Base-by-base conservation (phyloP, 2,888 invertebrate genomes). In the Chironomus tentans region DNA sequence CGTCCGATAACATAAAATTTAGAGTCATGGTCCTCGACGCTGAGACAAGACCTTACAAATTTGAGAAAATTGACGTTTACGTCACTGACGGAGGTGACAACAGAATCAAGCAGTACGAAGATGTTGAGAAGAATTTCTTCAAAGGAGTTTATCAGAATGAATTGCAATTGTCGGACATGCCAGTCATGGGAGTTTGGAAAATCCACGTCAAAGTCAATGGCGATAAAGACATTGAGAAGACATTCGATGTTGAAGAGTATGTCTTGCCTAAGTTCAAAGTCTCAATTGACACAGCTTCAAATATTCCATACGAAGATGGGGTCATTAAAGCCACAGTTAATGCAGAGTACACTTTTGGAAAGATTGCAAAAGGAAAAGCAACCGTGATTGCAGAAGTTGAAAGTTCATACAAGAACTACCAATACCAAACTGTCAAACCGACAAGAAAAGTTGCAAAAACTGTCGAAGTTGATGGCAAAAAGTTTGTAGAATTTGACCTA, bases 191-290 rank as follows among this genome's bases (percentile, higher is more conserved):
- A 38, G 88, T 91, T 81, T 97, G 97, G 97, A 91, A 89, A 76
- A 91, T 97, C 78, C 89, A 90, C 78, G 89, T 90, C 0, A 85
- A 83, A 15, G 85, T 90, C 5, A 87, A 87, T 69, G 89, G 87
- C 3, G 46, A 47, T 13, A 10, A 73, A 12, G 48, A 28, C 13
- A 65, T 38, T 22, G 46, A 18, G 1, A 80, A 82, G 74, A 80
- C 80, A 6, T 84, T 84, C 77, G 88, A 92, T 81, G 93, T 97
- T 4, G 94, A 95, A 6, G 94, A 95, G 84, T 96, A 95, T 80
- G 92, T 98, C 76, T 84, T 95, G 79, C 98, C 98, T 0, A 97
- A 97, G 82, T 98, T 97, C 83, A 91, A 96, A 81, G 93, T 98
- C 77, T 88, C 88, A 28, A 89, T 98, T 77, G 89, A 92, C 78